phyloP scores from a whole-genome alignment of 2,797 vertebrate genomes.

The Tympanoctomys barrerae region DNA sequence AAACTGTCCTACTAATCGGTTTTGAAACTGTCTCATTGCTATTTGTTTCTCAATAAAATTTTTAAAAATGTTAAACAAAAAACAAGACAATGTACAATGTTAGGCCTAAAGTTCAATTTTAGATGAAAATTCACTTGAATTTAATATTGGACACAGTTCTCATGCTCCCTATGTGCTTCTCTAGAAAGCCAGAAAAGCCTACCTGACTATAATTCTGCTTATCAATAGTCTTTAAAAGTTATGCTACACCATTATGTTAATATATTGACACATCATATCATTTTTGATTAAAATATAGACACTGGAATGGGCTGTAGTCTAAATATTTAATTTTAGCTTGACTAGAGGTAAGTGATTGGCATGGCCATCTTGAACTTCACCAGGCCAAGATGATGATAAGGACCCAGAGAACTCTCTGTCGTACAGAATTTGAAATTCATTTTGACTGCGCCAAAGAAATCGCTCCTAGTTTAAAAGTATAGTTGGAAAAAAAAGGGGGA shows the following conservation, averaged over 20 bases:
- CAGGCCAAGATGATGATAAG: neutral
- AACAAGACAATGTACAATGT: constrained; percentile 21
- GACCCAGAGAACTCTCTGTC: neutral
- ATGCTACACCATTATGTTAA: neutral
- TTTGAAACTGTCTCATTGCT: too few species aligned
- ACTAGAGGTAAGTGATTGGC: neutral
- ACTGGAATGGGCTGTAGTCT: neutral
- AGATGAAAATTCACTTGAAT: neutral
- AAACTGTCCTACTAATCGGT: too few species aligned
- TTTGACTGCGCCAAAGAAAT: neutral
- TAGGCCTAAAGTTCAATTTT: neutral
- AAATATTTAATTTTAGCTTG: neutral
- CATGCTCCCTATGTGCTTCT: neutral
- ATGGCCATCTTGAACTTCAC: neutral
- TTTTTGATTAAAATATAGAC: constrained; percentile 47
- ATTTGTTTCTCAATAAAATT: too few species aligned
- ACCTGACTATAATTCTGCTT: neutral
- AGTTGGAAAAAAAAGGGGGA: neutral
- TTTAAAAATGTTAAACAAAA: too few species aligned
- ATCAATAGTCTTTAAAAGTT: neutral
- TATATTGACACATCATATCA: neutral
- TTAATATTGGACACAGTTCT: neutral
- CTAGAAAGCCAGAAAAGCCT: neutral
- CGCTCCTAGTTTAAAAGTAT: neutral
- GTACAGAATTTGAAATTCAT: neutral